Percentiles rank a stretch among this genome's conserved stretches.
These are phyloP conservation scores for Lophotis ruficrista DNA, from an alignment of 2,113 vertebrate genomes.

Conservation along the genomic window DNA sequence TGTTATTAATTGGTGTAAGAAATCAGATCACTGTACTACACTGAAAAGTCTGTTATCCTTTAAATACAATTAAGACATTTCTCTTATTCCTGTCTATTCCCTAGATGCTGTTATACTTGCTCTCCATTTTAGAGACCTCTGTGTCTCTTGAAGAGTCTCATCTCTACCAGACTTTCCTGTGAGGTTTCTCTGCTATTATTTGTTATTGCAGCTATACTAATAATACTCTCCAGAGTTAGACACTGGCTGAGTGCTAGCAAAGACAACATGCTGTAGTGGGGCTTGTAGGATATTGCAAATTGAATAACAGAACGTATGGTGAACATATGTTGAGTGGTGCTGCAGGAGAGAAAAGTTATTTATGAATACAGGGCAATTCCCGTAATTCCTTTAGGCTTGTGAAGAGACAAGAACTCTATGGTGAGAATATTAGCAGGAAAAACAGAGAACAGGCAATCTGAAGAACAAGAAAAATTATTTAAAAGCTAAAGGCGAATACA, in stretches of 20 bases:
- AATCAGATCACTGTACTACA: not conserved
- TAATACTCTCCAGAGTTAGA: not conserved
- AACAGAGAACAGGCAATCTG: not conserved
- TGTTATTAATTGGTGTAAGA: not conserved
- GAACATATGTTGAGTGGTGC: not conserved
- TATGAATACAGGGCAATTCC: not conserved
- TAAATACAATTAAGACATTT: not conserved
- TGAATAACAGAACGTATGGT: not conserved
- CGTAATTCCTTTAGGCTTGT: not conserved
- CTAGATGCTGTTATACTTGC: not conserved
- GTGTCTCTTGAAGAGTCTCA: not conserved
- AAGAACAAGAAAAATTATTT: not conserved
- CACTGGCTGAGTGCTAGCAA: not conserved
- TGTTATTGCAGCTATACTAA: not conserved
- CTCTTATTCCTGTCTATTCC: not conserved
- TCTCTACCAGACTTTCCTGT: not conserved
- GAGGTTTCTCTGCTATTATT: not conserved
- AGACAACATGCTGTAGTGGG: not conserved
- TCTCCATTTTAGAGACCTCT: not conserved
- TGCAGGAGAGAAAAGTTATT: not conserved
- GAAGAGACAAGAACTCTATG: not conserved
- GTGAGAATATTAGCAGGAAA: not conserved
- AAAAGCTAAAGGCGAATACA: not conserved
- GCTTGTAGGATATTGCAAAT: not conserved
- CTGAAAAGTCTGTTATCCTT: not conserved